Evolutionary conservation across 2,797 vertebrate species (phyloP), one percentile per base, ranked within the genome.

Genomic region (Pampus argenteus): DNA sequence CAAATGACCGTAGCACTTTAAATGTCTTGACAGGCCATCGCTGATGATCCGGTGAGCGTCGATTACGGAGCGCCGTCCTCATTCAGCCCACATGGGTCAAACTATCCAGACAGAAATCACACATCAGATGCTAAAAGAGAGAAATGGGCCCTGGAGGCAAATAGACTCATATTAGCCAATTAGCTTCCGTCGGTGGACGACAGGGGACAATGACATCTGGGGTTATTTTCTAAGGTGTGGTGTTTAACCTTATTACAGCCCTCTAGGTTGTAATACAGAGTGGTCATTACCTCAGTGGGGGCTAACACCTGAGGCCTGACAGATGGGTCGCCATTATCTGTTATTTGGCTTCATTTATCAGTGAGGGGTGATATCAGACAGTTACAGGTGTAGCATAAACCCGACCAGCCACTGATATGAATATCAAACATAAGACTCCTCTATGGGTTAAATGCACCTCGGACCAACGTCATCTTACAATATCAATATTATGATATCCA

Each of bases 191-290:
- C 2, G 17, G 57, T 52, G 57, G 73, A 74, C 77, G 56, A 67
- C 42, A 36, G 78, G 76, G 80, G 57, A 71, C 72, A 74, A 59
- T 67, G 76, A 67, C 82, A 69, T 64, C 59, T n/a, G 45, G 51
- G 82, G 60, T 79, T 77, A 82, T 82, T 91, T 79, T 74, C 57
- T 50, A 58, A 76, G 80, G 59, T 14, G 22, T 45, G 76, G 55
- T 77, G 66, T 76, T 86, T 83, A 89, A 89, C 78, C 84, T 84
- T 64, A 85, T 86, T 84, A 86, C 17, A 61, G 75, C 56, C 58
- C 74, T 68, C 51, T 22, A 20, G 67, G 73, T 72, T 83, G 75
- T 71, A 64, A 80, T 86, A 69, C 40, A 79, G 61, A 28, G 48
- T 1, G 47, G 66, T 52, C 66, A 79, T 91, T 88, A 80, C 52